Evolutionary conservation across 2,888 invertebrate genomes (phyloP), one percentile per base, ranked within the genome.

Genomic region (Argyresthia goedartella): DNA sequence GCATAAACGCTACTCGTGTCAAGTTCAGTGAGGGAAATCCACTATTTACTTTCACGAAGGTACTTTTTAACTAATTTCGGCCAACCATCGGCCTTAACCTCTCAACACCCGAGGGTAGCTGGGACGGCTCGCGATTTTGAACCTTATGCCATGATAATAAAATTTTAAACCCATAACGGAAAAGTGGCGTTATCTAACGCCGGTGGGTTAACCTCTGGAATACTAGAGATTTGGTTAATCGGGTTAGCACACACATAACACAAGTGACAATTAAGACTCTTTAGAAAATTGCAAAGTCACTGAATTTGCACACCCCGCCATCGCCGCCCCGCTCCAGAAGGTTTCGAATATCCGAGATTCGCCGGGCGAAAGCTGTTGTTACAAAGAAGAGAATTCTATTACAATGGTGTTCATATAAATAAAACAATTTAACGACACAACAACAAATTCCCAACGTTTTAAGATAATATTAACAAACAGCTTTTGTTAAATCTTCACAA

Each of bases 11-110:
- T 69, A 67, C 68, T 72, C 71, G 69, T 71, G 71, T 69, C 66
- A 69, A 76, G 71, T 75, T 77, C 76, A 71, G 75, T 80, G 81
- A 77, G 71, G 76, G 78, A 71, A 78, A 81, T 73, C 69, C 62
- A 59, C 25, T 25, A 25, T 25, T 25, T 25, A 25, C 25, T 25
- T 25, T 25, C 25, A 25, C 3, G 25, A 25, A 25, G 25, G 6
- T 25, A 25, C 25, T 25, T 25, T 25, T 25, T 25, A 6, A 25
- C 25, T 2, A 25, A n/a, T n/a, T n/a, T n/a, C n/a, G n/a, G n/a
- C n/a, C n/a, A n/a, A n/a, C n/a, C n/a, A n/a, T n/a, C n/a, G n/a
- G n/a, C n/a, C n/a, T n/a, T n/a, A n/a, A n/a, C n/a, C n/a, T n/a
- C n/a, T n/a, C n/a, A n/a, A n/a, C n/a, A n/a, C n/a, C n/a, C n/a